Base-by-base conservation (phyloP, 1,140 invertebrate genomes). In the Drosophila melanica region DNA sequence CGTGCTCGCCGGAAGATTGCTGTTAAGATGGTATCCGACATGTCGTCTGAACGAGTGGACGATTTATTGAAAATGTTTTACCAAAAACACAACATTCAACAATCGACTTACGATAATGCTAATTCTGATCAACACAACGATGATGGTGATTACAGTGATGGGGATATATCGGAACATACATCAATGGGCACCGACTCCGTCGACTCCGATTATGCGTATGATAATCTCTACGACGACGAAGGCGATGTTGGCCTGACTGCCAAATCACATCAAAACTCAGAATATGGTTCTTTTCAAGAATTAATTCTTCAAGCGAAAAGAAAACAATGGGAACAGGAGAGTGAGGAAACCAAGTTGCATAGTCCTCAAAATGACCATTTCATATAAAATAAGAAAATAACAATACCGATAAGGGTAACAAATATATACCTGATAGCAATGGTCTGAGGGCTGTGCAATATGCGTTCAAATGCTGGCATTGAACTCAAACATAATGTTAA, bases 271-370 rank as follows among this genome's bases (percentile, higher is more conserved):
- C 79, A 80, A 16, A 80, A 90, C 10, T 59, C 58, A 1, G 90
- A 91, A 33, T 90, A 89, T 10, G 85, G 81, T 4, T 90, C 90
- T 12, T 86, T 91, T 20, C 89, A 90, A 51, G 90, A 91, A 7
- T 55, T 91, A 1, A 90, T 91, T 37, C 41, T 86, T 44, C 89
- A 91, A 44, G 85, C 90, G 11, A 81, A 82, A 18, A 53, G 65
- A 23, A 82, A 77, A 4, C 81, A 90, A 54, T 79, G 79, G 85
- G 68, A 90, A 57, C 73, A 50, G 0, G 73, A 89, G 57, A 70
- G 42, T 50, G 84, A 89, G 50, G 89, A 90, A 77, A 89, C 64
- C 64, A 90, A 90, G 33, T 72, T 90, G 72, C 76, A 90, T 48
- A 64, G 58, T 69, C 67, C 79, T 12, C 42, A 41, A 48, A 80